Conservation (phyloP, 2,113 vertebrate genomes). For the Micronycteris hirsuta region DNA sequence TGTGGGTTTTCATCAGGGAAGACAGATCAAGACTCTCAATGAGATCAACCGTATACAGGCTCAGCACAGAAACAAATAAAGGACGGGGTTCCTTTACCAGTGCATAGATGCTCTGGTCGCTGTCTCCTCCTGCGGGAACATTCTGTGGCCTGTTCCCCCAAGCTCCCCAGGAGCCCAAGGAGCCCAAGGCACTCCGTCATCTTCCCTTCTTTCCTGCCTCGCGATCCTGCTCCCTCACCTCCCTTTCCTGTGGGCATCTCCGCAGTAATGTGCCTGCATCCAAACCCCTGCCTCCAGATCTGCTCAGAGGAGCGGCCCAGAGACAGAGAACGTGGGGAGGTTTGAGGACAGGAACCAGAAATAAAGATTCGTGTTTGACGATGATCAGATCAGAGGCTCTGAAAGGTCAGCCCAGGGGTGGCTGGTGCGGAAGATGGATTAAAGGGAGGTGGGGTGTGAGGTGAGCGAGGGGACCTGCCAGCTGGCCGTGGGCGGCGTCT, state of each 20-base stretch:
- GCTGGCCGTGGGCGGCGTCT: not conserved
- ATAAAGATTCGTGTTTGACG: rapidly evolving
- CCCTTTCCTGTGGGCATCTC: not conserved
- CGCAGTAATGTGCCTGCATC: not conserved
- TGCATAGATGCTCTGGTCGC: not conserved
- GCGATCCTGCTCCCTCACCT: not conserved
- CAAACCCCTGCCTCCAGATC: not conserved
- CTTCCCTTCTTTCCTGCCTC: not conserved
- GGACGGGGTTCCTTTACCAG: not conserved
- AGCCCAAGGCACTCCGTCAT: rapidly evolving
- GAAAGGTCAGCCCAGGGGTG: not conserved
- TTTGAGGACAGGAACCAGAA: not conserved
- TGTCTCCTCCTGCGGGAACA: not conserved
- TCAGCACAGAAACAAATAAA: not conserved
- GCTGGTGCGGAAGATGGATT: not conserved
- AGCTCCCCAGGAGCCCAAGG: not conserved
- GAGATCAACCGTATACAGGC: not conserved
- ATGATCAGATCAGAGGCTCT: not conserved
- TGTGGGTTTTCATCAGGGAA: not conserved
- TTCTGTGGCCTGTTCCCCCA: rapidly evolving
- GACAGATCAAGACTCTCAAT: not conserved
- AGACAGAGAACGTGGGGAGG: not conserved
- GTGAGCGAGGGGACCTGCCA: too few species aligned
- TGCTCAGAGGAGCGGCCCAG: not conserved
- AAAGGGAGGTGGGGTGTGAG: rapidly evolving